Evolutionary conservation across 2,888 invertebrate genomes (phyloP).

Genomic region (Itoplectis maculator): DNA sequence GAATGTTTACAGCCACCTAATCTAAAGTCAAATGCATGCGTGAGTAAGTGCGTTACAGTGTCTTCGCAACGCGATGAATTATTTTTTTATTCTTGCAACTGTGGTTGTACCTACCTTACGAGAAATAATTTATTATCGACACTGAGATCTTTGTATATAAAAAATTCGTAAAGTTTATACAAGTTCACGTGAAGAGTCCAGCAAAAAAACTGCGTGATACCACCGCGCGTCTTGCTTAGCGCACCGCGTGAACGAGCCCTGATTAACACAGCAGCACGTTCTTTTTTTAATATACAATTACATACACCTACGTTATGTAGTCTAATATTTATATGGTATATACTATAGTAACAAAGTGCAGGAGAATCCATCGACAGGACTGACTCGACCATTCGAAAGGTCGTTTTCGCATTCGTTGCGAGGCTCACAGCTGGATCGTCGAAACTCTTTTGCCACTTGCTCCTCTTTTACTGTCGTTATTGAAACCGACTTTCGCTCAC

Average conservation of each 20-base stretch:
- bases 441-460: neutral
- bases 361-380: constrained; percentile 24
- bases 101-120: neutral
- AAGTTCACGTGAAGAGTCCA: neutral
- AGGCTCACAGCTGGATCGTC: constrained; percentile 42
- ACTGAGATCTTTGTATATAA: constrained; percentile 9
- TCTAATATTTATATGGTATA: constrained; percentile 31
- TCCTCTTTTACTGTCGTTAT: neutral
- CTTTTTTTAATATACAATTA: constrained; percentile 42
- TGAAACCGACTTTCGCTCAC: constrained; percentile 8
- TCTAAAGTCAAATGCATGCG: constrained; percentile 4
- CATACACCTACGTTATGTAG: neutral
- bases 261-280: constrained; percentile 61
- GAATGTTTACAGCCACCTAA: neutral
- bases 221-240: neutral
- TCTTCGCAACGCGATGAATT: neutral
- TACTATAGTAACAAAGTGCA: constrained; percentile 37
- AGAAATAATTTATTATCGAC: constrained; percentile 1
- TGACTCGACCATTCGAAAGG: constrained; percentile 33
- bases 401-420: constrained; percentile 43
- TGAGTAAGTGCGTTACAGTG: neutral
- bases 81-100: neutral
- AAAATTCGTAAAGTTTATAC: neutral
- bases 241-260: constrained; percentile 27
- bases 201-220: neutral